A percentile compares a stretch with the other conserved stretches of the same genome.
Conservation (phyloP, 2,113 vertebrate genomes). For the Pelobates fuscus region DNA sequence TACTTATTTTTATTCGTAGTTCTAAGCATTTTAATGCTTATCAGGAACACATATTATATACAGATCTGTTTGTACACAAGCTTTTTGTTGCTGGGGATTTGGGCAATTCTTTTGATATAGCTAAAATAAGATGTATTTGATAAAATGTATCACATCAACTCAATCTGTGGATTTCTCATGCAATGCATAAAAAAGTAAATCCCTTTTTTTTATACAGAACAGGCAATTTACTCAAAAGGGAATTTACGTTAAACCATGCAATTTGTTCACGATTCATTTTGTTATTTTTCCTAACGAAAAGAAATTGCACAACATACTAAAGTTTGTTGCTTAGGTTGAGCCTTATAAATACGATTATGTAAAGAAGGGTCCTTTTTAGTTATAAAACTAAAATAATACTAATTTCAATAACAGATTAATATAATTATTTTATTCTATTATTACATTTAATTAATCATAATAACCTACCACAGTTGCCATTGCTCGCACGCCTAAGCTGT, state of each 20-base stretch:
- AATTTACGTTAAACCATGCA: slow-evolving; percentile 6
- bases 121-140: slow-evolving; percentile 14
- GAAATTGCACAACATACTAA: not conserved
- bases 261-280: not conserved
- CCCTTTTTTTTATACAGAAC: not conserved
- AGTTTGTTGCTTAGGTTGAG: not conserved
- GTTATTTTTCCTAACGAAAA: not conserved
- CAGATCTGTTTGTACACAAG: slow-evolving; percentile 9
- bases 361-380: too few relatives aligned
- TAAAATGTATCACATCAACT: slow-evolving; percentile 12
- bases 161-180: not conserved
- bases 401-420: too few relatives aligned
- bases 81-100: slow-evolving; percentile 5
- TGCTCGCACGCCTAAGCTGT: too few relatives aligned
- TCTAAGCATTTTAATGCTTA: too few relatives aligned
- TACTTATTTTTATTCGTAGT: too few relatives aligned
- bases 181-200: not conserved
- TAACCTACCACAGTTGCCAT: too few relatives aligned
- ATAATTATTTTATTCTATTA: too few relatives aligned
- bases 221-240: slow-evolving; percentile 6
- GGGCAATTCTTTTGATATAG: not conserved
- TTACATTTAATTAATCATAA: too few relatives aligned
- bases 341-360: too few relatives aligned
- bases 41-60: not conserved
- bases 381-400: too few relatives aligned